Base-by-base conservation (phyloP, 2,797 vertebrate genomes). In the Spondyliosoma cantharus region DNA sequence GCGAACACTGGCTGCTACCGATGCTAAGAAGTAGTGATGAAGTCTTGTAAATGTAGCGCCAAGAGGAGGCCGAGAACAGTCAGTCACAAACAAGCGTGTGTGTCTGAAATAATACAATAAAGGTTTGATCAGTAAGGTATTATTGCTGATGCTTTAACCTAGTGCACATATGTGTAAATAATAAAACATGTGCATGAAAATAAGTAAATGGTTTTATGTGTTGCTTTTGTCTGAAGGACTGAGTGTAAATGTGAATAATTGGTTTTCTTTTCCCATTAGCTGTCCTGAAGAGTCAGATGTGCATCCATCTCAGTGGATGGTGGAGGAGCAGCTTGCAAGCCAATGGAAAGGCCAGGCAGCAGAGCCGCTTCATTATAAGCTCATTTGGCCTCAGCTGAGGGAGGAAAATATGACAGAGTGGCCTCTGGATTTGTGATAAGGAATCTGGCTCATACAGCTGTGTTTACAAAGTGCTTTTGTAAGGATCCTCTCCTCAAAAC, bases 241-340 rank as follows among this genome's bases (percentile, higher is more conserved):
- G 20, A 65, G 49, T 52, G 29, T 37, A 29, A 71, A 69, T 20
- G 37, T 11, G 7, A 74, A 65, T 53, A 78, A 69, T 20, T 59
- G 46, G 12, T 68, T 70, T 52, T n/a, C 49, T 67, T 12, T 84
- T 76, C 61, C 29, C n/a, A 14, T 74, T 57, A 43, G n/a, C 52
- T 20, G 29, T 68, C 48, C 62, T 53, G 12, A 12, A 64, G 60
- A 68, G 29, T 80, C 78, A 83, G 59, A 68, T 78, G 16, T 68
- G 43, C 27, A 24, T 74, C 37, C 16, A 64, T 75, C 24, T 71
- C 50, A 88, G 84, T 72, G 62, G 66, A 54, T 60, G 69, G 67
- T n/a, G 0, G 42, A 58, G 67, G 53, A 48, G 27, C 61, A 64
- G 64, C 22, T 46, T 50, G 50, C 16, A 24, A 63, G 70, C 62